Conservation (phyloP, 2,113 vertebrate genomes). For the Leucopsar rothschildi region DNA sequence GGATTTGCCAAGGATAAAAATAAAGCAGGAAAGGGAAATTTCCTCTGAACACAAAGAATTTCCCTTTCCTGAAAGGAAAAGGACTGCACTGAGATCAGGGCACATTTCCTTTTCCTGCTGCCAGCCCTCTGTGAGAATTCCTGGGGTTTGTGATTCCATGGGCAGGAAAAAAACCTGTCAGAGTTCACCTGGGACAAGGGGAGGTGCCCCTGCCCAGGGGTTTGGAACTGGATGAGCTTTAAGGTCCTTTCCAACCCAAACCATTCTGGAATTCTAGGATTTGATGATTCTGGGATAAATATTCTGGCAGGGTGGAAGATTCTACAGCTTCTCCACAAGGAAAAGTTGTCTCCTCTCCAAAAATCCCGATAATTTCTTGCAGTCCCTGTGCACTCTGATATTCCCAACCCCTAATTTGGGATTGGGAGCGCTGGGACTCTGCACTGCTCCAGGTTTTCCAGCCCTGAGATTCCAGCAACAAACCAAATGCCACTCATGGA, state of each 20-base stretch:
- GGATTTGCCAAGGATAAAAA: neutral
- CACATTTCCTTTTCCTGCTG: neutral
- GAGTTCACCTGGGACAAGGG: neutral
- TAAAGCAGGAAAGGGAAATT: neutral
- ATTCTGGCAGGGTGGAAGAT: neutral
- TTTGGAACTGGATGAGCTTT: neutral
- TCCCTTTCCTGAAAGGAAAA: neutral
- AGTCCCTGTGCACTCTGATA: fast-evolving
- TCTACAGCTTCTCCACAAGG: neutral
- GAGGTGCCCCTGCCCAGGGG: neutral
- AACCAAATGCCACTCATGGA: neutral
- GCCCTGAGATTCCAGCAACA: neutral
- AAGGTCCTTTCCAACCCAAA: neutral
- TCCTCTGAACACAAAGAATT: neutral
- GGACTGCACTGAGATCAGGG: neutral
- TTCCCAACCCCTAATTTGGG: neutral
- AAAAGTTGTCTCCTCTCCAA: neutral
- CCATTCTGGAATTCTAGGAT: neutral
- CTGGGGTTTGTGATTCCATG: fast-evolving
- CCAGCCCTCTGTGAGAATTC: neutral
- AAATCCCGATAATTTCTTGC: neutral
- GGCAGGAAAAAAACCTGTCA: neutral
- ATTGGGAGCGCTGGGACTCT: neutral
- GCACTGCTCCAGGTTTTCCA: neutral
- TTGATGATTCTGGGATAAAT: neutral